Base-by-base conservation (phyloP, 2,113 vertebrate species). In the Colius striatus region DNA sequence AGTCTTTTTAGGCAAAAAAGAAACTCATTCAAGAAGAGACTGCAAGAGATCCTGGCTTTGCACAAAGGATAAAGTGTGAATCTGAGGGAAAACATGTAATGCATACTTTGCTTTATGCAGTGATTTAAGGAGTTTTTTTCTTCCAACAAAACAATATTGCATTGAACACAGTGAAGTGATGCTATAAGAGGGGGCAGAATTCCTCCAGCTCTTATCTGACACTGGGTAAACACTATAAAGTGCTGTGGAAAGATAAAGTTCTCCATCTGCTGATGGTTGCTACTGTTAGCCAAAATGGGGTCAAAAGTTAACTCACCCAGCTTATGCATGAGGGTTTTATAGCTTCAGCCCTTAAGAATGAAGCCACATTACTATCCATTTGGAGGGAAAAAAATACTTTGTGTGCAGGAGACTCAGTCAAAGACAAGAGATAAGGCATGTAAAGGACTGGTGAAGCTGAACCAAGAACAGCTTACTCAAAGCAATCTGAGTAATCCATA, bases 141-240 rank as follows among this genome's bases (percentile, higher is more conserved):
- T 15, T 47, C 61, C 61, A 34, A 14, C 51, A 20, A 18, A 9
- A 34, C 13, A 32, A 11, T 83, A 86, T 67, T 2, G 0, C 41
- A 38, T 23, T 16, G 85, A 50, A 9, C 36, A 25, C 17, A 12
- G 73, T 0, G 41, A 75, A 80, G 91, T 5, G 75, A 48, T 87
- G 65, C 54, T 67, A 4, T 38, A 54, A 51, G 0, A 72, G 58
- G 20, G 26, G 48, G 25, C 5, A 19, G 62, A 85, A 95, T 95
- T 95, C 91, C 87, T 85, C 10, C 60, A 65, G 85, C 72, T 85
- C 96, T 95, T 95, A 94, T 92, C 92, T 62, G 53, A 22, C 65
- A 2, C 63, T 15, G 22, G 18, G 55, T 5, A 89, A 95, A 84
- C 58, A 62, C 54, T 38, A 36, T 17, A 10, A 87, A 80, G 73